These are phyloP conservation scores for Anolis carolinensis DNA, from an alignment of 2,113 vertebrate species.

Conservation along the genomic window DNA sequence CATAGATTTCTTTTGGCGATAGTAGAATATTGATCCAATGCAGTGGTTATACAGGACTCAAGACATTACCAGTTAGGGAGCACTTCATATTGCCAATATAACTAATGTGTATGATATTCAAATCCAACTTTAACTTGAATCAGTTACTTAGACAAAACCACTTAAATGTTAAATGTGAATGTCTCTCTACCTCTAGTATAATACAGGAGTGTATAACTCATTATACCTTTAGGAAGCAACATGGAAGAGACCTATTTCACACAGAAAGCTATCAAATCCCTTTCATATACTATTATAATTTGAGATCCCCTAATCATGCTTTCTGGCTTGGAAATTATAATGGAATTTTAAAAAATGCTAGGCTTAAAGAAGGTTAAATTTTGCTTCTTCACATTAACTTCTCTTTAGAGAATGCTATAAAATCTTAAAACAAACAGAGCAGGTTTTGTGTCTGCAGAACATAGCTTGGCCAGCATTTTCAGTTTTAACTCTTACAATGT, in stretches of 20 bases:
- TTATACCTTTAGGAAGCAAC: not conserved
- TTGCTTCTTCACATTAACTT: not conserved
- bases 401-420: too few species aligned
- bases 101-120: not conserved
- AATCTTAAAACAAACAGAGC: not conserved
- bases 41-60: not conserved
- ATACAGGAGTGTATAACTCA: not conserved
- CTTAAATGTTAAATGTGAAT: not conserved
- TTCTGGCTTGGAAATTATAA: not conserved
- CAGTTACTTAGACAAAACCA: not conserved
- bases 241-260: not conserved
- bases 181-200: not conserved
- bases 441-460: not conserved
- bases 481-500: not conserved
- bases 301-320: not conserved
- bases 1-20: not conserved
- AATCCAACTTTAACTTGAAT: not conserved
- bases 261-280: not conserved
- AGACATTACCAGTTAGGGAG: not conserved
- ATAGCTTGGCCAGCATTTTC: not conserved
- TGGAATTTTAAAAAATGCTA: not conserved
- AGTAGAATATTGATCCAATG: not conserved
- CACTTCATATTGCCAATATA: not conserved
- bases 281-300: not conserved
- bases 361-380: not conserved